phyloP scores from a whole-genome alignment of 2,113 vertebrate genomes.

The Phycodurus eques region DNA sequence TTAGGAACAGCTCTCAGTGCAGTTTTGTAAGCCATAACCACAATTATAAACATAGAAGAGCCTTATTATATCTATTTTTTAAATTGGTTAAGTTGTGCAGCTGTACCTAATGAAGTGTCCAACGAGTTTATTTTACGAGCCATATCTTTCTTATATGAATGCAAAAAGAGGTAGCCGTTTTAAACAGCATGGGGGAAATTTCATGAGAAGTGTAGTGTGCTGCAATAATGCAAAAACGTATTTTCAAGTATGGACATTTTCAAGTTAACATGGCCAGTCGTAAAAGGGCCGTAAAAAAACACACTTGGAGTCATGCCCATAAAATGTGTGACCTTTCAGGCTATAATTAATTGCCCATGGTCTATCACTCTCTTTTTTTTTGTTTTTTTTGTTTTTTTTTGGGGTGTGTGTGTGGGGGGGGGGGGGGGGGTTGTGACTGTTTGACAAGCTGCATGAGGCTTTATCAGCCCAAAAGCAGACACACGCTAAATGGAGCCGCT shows the following conservation, averaged over 20 bases:
- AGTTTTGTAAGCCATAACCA: too few relatives aligned
- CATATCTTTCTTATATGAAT: too few relatives aligned
- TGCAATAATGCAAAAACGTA: too few relatives aligned
- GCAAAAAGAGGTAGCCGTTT: too few relatives aligned
- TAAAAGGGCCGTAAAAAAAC: background rate
- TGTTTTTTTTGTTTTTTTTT: background rate
- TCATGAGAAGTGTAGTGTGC: too few relatives aligned
- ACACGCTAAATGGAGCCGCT: constrained; percentile 43
- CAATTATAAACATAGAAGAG: too few relatives aligned
- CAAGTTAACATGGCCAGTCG: background rate
- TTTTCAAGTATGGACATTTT: too few relatives aligned
- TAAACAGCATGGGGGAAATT: too few relatives aligned
- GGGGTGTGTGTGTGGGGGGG: too few relatives aligned
- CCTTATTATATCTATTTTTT: background rate
- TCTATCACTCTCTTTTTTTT: background rate
- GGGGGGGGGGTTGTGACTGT: background rate
- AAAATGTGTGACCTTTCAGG: background rate
- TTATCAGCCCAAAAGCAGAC: constrained; percentile 59
- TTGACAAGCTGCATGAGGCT: background rate
- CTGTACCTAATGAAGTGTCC: background rate
- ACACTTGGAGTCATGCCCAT: background rate
- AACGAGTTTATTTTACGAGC: background rate
- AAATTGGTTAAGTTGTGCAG: too few relatives aligned
- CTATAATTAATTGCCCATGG: background rate
- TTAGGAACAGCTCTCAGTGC: background rate